phyloP scores from a whole-genome alignment of 2,888 invertebrate species.

The Vannuccia rotundouncinata region DNA sequence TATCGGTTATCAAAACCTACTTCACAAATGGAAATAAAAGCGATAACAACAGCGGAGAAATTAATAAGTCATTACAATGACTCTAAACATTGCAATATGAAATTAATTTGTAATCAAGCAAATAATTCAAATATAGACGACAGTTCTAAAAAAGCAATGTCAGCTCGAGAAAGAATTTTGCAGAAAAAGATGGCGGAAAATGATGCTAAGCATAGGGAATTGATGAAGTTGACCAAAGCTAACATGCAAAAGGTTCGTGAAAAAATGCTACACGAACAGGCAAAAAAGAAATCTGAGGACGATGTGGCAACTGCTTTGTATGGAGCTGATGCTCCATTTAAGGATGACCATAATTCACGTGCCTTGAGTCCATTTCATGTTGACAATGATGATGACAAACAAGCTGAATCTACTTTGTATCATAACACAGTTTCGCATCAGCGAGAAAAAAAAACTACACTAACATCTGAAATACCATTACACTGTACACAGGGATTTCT shows the following conservation, averaged over 20 bases:
- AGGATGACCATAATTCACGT: background rate
- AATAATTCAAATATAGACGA: background rate
- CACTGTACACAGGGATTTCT: background rate
- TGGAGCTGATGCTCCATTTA: background rate
- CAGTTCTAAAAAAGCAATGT: background rate
- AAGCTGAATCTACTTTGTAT: background rate
- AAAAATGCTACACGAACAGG: background rate
- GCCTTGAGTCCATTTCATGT: background rate
- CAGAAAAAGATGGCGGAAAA: background rate
- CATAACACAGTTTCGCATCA: background rate
- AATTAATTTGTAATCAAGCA: background rate
- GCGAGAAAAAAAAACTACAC: background rate
- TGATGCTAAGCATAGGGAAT: background rate
- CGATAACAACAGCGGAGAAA: too few species aligned
- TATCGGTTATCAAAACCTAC: too few species aligned
- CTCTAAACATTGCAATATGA: too few species aligned
- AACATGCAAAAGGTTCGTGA: background rate
- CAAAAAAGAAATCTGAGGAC: background rate
- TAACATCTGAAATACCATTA: background rate
- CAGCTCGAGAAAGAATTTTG: background rate
- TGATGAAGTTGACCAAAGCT: background rate
- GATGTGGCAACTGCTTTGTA: background rate
- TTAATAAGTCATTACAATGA: too few species aligned
- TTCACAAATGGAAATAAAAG: too few species aligned
- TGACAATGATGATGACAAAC: background rate